A percentile compares a stretch with the other conserved stretches of the same genome.
Conservation (phyloP, 2,888 invertebrate species). For the Troides helena region DNA sequence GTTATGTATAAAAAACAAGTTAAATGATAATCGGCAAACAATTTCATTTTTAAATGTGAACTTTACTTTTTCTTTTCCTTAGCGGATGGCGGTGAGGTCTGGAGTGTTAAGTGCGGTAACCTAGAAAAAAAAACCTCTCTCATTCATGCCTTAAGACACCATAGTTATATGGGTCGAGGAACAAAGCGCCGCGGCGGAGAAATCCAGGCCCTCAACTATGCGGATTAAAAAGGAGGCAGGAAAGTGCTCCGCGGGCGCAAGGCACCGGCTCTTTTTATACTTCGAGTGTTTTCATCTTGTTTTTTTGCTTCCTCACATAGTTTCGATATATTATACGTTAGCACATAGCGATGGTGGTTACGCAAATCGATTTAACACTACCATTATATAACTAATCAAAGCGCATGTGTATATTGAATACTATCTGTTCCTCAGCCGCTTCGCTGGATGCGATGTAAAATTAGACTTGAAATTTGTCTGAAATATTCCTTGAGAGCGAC, state of each 20-base stretch:
- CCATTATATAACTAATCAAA: neutral
- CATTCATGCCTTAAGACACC: conserved; percentile 30
- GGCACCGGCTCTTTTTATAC: conserved; percentile 6
- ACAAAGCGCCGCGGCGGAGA: conserved; percentile 28
- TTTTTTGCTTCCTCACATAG: neutral
- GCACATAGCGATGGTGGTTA: neutral
- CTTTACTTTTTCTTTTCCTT: conserved; percentile 1
- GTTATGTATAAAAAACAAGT: neutral
- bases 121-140: conserved; percentile 27
- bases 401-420: neutral
- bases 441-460: too few species aligned
- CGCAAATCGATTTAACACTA: neutral
- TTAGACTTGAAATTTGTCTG: too few species aligned
- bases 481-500: too few species aligned
- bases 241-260: conserved; percentile 19
- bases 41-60: neutral
- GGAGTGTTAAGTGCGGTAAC: conserved; percentile 28
- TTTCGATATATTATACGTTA: neutral
- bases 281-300: conserved; percentile 11
- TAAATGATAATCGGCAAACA: neutral
- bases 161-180: conserved; percentile 28
- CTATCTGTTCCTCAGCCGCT: too few species aligned
- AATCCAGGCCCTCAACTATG: conserved; percentile 30
- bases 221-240: conserved; percentile 29
- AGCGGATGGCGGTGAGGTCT: conserved; percentile 19